Evolutionary conservation across 2,888 invertebrate genomes (phyloP), one percentile per base, ranked within the genome.

Genomic region (Sinelater perroti): DNA sequence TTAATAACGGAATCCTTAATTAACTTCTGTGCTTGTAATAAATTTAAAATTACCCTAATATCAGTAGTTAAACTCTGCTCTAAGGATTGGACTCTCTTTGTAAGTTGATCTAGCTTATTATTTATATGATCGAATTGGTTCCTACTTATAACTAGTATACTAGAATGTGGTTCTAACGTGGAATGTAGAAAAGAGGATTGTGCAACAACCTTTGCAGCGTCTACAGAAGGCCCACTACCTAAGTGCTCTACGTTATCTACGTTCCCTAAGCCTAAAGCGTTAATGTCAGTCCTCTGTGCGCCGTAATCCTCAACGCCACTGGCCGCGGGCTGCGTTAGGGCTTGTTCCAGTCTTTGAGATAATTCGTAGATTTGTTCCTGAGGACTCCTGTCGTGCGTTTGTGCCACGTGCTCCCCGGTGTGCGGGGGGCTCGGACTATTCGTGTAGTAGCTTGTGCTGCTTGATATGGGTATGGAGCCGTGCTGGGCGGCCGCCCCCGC

Each of bases 61-160:
- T 93, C 91, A 5, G 85, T 80, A 14, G 88, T 87, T 69, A 93
- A 84, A 24, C 87, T 87, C 60, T 83, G 84, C 75, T 93, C 91
- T 69, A 93, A 79, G 44, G 86, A 82, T 38, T 87, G 85, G 64
- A 93, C 84, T 65, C 86, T 85, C 71, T 85, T 83, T 69, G 85
- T 83, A 60, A 91, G 78, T 70, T 87, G 85, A 68, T 90, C 90
- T 72, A 91, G 82, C 69, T 88, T 83, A 58, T 82, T 80, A 70
- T 86, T 82, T 66, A 89, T 83, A 66, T 81, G 80, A 59, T 83
- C 83, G 60, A 79, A 74, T 63, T 77, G 76, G 61, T 69, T 70
- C 64, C 73, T 73, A 73, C 72, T 75, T 70, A 76, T 70, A 66
- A 75, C 71, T 69, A 77, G 68, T 66, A 69, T 69, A 62, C 76